phyloP scores from a whole-genome alignment of 1,140 invertebrate species.

The Drosophila oshimai region DNA sequence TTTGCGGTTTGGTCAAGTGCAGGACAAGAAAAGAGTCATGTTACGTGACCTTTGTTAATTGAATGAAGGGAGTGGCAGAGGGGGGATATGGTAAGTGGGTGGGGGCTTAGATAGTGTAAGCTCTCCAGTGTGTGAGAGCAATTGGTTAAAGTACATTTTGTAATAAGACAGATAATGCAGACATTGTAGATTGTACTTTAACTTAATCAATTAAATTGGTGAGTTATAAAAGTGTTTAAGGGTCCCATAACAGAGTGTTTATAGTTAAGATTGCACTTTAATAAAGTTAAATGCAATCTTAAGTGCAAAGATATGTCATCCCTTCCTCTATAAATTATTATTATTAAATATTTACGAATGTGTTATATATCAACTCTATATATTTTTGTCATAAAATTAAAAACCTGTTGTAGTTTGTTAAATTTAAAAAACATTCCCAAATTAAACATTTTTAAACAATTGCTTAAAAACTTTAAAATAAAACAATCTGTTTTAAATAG shows the following conservation, averaged over 20 bases:
- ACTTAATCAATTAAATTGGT: neutral
- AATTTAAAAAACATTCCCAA: neutral
- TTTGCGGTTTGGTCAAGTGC: constrained; percentile 45
- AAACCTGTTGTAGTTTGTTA: too few species aligned
- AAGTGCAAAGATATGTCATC: too few species aligned
- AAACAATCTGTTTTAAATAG: neutral
- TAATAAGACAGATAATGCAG: neutral
- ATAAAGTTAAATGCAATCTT: too few species aligned
- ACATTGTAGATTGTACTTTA: neutral
- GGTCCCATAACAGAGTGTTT: too few species aligned
- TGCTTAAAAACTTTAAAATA: neutral
- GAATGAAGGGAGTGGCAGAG: neutral
- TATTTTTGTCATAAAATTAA: too few species aligned
- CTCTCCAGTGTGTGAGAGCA: neutral
- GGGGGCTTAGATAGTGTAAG: neutral
- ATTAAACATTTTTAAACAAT: neutral
- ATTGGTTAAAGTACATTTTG: neutral
- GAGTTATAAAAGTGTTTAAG: too few species aligned
- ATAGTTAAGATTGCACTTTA: too few species aligned
- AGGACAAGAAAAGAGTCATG: neutral
- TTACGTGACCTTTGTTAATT: constrained; percentile 27
- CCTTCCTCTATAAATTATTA: too few species aligned
- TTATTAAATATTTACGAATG: too few species aligned
- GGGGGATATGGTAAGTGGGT: neutral
- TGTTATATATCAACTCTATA: too few species aligned